Conservation (phyloP, 2,888 invertebrate species). For the Cheilosia pagana region DNA sequence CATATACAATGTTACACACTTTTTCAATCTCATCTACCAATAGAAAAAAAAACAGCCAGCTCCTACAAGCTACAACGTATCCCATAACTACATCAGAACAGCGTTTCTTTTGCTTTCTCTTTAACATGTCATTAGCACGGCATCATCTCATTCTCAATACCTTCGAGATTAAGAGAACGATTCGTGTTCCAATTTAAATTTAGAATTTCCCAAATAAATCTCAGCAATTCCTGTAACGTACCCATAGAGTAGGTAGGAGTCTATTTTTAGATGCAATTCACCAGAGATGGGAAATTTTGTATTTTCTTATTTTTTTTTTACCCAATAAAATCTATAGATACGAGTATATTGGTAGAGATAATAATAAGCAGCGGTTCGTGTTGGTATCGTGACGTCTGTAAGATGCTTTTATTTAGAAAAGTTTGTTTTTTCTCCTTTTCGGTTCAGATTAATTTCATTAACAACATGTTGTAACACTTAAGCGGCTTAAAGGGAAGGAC, state of each 20-base stretch:
- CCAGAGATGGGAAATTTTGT: slow-evolving; percentile 36
- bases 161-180: slow-evolving; percentile 33
- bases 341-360: neutral
- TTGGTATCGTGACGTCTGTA: slow-evolving; percentile 21
- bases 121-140: slow-evolving; percentile 38
- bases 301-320: neutral
- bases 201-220: slow-evolving; percentile 52
- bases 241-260: neutral
- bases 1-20: no score
- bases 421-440: neutral
- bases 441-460: slow-evolving; percentile 11
- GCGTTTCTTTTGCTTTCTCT: neutral
- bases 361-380: neutral
- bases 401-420: neutral
- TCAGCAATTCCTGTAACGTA: slow-evolving; percentile 27
- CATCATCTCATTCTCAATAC: slow-evolving; percentile 19
- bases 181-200: slow-evolving; percentile 34
- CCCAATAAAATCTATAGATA: slow-evolving; percentile 5
- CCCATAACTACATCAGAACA: no score
- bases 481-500: neutral
- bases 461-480: neutral
- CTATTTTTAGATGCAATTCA: slow-evolving; percentile 36
- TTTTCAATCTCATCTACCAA: no score
- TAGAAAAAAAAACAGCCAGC: no score
- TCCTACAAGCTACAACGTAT: no score